Percentiles rank a stretch among this genome's conserved stretches.
Conservation (phyloP, 2,797 vertebrate species). For the Pelochelys cantorii region DNA sequence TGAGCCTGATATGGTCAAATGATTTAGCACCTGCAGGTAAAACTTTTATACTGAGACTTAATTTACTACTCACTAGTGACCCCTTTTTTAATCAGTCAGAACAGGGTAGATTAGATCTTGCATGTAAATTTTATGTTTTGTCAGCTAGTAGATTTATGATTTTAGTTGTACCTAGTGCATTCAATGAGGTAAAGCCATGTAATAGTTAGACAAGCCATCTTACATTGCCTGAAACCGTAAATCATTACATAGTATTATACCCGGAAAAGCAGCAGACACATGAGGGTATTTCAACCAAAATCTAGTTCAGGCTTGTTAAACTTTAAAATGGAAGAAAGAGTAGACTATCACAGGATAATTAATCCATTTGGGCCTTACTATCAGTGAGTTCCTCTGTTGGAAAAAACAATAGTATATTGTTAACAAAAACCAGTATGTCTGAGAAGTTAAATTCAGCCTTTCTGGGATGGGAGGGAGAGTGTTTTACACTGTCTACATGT, state of each 20-base stretch:
- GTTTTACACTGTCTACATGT: neutral
- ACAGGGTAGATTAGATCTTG: constrained; percentile 75
- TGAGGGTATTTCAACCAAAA: constrained; percentile 41
- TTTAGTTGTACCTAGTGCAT: constrained; percentile 57
- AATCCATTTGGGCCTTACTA: neutral
- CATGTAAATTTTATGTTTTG: constrained; percentile 81
- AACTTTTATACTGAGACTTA: constrained; percentile 77
- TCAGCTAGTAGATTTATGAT: constrained; percentile 76
- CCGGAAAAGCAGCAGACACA: constrained; percentile 18
- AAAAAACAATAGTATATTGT: neutral
- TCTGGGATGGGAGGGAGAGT: neutral
- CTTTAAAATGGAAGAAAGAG: neutral
- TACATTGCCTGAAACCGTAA: constrained; percentile 37
- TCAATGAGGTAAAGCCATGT: constrained; percentile 60
- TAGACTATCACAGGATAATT: neutral
- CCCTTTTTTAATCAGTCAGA: constrained; percentile 75
- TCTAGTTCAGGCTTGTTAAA: neutral
- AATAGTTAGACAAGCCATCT: constrained; percentile 53
- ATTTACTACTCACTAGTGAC: constrained; percentile 77
- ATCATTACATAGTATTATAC: constrained; percentile 44
- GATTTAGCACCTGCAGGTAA: constrained; percentile 79
- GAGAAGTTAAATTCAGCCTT: neutral
- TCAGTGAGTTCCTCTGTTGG: neutral
- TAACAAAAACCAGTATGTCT: neutral
- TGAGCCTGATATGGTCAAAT: constrained; percentile 21